These are phyloP conservation scores for Drosophila ezoana DNA, from an alignment of 2,888 invertebrate species.

Conservation along the genomic window DNA sequence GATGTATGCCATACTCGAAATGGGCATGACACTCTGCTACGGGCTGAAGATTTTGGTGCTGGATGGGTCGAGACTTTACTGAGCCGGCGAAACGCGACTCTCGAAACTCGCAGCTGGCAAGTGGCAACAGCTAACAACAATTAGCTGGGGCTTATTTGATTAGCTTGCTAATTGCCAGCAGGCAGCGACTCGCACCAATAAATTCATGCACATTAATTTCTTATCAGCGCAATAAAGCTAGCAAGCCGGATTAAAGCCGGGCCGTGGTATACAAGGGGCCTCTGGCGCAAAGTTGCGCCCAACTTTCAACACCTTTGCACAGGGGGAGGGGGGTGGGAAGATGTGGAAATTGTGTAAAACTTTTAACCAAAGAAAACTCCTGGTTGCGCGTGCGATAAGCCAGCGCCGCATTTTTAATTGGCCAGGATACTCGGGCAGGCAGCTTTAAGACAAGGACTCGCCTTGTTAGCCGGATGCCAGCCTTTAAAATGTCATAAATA, in stretches of 20 bases:
- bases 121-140: constrained; percentile 33
- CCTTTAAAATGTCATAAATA: constrained; percentile 75
- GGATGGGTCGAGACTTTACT: background rate
- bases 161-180: constrained; percentile 65
- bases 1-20: constrained; percentile 1
- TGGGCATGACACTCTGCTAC: background rate
- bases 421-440: constrained; percentile 6
- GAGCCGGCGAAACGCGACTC: background rate
- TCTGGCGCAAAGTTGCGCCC: constrained; percentile 40
- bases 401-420: constrained; percentile 74
- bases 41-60: background rate
- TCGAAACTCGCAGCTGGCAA: too few relatives aligned
- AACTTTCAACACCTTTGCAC: constrained; percentile 58
- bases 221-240: constrained; percentile 70
- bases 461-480: constrained; percentile 36
- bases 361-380: constrained; percentile 63
- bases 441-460: constrained; percentile 38
- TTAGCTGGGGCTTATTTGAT: constrained; percentile 70
- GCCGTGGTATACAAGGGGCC: constrained; percentile 2
- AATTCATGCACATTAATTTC: constrained; percentile 72
- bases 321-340: constrained; percentile 4
- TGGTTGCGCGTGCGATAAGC: constrained; percentile 76
- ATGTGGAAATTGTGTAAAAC: constrained; percentile 54
- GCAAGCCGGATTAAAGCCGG: constrained; percentile 68
- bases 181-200: constrained; percentile 65